Base-by-base conservation (phyloP, 1,140 invertebrate species). In the Drosophila teissieri region DNA sequence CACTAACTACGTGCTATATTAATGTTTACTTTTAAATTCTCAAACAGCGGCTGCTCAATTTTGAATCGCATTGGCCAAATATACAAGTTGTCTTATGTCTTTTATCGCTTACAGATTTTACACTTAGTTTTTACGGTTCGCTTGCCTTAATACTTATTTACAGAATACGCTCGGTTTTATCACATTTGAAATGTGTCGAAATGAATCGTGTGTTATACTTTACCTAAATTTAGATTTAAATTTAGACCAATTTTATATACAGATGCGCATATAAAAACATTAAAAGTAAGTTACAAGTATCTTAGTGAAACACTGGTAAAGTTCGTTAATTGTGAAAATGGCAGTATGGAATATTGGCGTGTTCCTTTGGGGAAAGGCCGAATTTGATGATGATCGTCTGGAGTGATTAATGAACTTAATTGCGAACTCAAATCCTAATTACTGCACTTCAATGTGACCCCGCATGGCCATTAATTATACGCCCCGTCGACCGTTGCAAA, bases 341-440 rank as follows among this genome's bases (percentile, higher is more conserved):
- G 78, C 81, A 85, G 81, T 86, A 51, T 34, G 37, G 49, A 44
- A 49, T 78, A 58, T 42, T 45, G 51, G 64, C 51, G 52, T 10
- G 53, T 37, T 34, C 56, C 44, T 5, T 11, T 17, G 56, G 44
- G 56, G 14, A 5, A 45, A 11, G 24, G 46, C 46, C 49, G 19
- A 31, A 36, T 62, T 55, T 45, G 37, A 61, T 49, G 49, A 63
- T 52, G 14, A 42, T 58, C 40, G 37, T 27, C 58, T 22, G 44
- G 27, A 52, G 42, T 83, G 82, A 86, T 88, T 73, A 79, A 86
- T 88, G 83, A 64, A 88, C 84, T 88, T 83, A 83, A 86, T 79
- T 79, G 73, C 84, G 60, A 86, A 86, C 82, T 79, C 83, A 88
- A 86, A 79, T 86, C 80, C 80, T 73, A 89, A 88, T 88, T 88